Evolutionary conservation across 1,140 invertebrate species (phyloP), one percentile per base, ranked within the genome.

Genomic region (Heliconius himera): DNA sequence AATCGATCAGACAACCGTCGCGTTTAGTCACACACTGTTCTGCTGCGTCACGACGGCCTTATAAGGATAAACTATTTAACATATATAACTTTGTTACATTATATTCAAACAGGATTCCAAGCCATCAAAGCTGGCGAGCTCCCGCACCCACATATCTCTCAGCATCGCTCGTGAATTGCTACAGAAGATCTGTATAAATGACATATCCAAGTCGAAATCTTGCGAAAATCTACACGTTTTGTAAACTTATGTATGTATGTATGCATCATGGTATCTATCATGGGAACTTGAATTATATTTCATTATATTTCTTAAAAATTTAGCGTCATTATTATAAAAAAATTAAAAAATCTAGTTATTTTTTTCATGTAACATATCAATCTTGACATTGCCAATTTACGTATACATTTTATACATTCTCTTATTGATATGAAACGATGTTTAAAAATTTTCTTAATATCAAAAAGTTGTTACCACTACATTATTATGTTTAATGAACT

Each of bases 171-270:
- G 97, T 77, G 97, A 97, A 84, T 96, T 98, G 73, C 95, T 98
- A 20, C 97, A 97, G 82, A 98, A 98, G 91, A 97, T 98, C 84
- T 98, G 98, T 89, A 96, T 98, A 81, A 97, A 97, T 85, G 97
- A 98, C 92, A 97, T 96, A 74, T 97, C 96, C 66, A 98, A 98
- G 94, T 98, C 98, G 22, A 98, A 98, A 89, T 98, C 97, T 74
- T 99, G 98, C 89, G 98, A 98, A 93, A 98, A 99, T 92, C 95
- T 98, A 73, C 97, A 98, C 89, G 98, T 98, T 78, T 95, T 98
- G 74, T 98, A 97, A 93, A 78, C 82, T 77, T 84, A 2, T 16
- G 20, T 18, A 46, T 77, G 11, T 13, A 29, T 66, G n/a, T 60
- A 60, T 16, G 13, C 4, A 1, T 5, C 13, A 16, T 46, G 8